Conservation (phyloP, 2,113 vertebrate species). For the Nannospalax galili region DNA sequence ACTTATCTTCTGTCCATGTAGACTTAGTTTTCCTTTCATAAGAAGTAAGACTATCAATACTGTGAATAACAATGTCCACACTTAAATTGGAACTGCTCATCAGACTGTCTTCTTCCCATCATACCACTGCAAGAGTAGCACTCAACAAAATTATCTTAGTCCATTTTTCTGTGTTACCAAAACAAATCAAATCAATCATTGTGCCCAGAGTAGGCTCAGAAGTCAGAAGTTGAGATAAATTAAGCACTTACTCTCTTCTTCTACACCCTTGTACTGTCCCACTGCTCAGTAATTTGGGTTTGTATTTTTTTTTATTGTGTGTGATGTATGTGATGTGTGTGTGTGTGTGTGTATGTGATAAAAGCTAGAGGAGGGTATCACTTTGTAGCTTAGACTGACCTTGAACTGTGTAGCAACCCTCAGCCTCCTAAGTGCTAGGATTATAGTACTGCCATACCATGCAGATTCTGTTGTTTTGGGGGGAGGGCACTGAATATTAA, state of each 20-base stretch:
- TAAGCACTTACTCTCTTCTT: background rate
- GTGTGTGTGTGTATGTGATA: background rate
- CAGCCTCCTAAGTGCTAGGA: no score
- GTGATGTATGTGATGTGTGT: background rate
- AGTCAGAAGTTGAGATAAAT: background rate
- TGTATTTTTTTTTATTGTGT: background rate
- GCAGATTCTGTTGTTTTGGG: no score
- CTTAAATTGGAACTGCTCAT: constrained; percentile 14
- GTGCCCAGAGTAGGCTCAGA: background rate
- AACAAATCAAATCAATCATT: background rate
- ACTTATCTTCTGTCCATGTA: background rate
- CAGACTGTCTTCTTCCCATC: background rate
- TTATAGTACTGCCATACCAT: no score
- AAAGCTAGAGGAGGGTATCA: background rate
- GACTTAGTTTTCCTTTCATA: constrained; percentile 7
- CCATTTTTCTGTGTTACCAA: background rate
- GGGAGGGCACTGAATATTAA: no score
- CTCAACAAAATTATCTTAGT: background rate
- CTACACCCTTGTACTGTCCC: background rate
- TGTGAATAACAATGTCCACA: background rate
- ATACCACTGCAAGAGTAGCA: background rate
- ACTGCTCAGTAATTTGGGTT: background rate
- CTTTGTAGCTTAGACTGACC: no score
- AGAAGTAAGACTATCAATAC: background rate
- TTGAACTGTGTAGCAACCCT: no score